phyloP scores from a whole-genome alignment of 2,797 vertebrate species.

The Pantherophis alleghaniensis region DNA sequence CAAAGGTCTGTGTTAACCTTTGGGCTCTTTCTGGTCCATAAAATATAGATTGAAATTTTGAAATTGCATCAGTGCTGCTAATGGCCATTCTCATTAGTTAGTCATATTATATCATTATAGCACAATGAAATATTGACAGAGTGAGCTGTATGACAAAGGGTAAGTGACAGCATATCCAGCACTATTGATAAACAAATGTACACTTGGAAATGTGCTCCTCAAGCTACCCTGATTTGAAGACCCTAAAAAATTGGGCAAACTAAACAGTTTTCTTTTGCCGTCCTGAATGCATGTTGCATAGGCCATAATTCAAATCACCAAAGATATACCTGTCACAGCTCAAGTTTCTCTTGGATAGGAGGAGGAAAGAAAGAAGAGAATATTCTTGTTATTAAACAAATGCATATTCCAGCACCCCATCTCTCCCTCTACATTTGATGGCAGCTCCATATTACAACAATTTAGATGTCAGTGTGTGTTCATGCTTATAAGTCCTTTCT shows the following conservation, averaged over 20 bases:
- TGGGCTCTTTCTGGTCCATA: conserved; percentile 75
- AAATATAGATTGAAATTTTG: conserved; percentile 82
- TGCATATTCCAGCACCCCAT: neutral
- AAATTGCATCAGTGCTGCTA: conserved; percentile 80
- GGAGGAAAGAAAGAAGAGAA: neutral
- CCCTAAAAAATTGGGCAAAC: conserved; percentile 37
- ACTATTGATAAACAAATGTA: conserved; percentile 80
- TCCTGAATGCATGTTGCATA: neutral
- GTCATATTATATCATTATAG: conserved; percentile 74
- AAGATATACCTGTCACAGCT: neutral
- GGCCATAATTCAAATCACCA: neutral
- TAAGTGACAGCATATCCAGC: conserved; percentile 63
- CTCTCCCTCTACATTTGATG: neutral
- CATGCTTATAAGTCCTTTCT: conserved; percentile 6
- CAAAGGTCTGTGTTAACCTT: conserved; percentile 71
- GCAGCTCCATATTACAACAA: neutral
- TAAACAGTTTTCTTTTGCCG: conserved; percentile 27
- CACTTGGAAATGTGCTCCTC: conserved; percentile 64
- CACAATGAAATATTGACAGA: conserved; percentile 90
- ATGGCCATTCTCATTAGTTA: conserved; percentile 84
- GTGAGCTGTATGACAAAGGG: conserved; percentile 71
- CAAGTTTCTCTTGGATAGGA: neutral
- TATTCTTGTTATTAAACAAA: neutral
- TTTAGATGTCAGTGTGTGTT: neutral
- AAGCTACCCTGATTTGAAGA: conserved; percentile 62